Percentiles rank a stretch among this genome's conserved stretches.
Conservation (phyloP, 2,888 invertebrate genomes). For the Empis stercorea region DNA sequence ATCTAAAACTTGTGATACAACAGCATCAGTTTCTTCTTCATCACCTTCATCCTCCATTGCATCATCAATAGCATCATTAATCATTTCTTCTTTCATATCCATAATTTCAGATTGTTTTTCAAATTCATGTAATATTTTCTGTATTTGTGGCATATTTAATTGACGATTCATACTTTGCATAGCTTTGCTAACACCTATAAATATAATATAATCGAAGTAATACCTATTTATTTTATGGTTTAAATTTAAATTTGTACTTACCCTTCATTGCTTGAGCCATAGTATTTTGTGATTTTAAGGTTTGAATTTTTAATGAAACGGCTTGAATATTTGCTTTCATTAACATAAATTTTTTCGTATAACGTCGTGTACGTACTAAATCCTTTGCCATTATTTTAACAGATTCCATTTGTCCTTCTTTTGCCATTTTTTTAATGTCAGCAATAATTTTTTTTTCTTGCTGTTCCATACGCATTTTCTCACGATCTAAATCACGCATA, state of each 20-base stretch:
- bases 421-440: slow-evolving; percentile 98
- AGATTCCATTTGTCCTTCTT: slow-evolving; percentile 99
- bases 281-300: slow-evolving; percentile 92
- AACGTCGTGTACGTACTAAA: slow-evolving; percentile 86
- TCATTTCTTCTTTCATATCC: slow-evolving; percentile 99
- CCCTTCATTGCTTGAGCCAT: slow-evolving; percentile 99
- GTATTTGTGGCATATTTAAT: slow-evolving; percentile 96
- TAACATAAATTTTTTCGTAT: slow-evolving; percentile 95
- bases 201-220: too few species aligned
- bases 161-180: slow-evolving; percentile 98
- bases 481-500: slow-evolving; percentile 93
- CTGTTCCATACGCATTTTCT: slow-evolving; percentile 90
- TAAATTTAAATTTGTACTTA: too few species aligned
- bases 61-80: slow-evolving; percentile 99
- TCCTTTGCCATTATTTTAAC: slow-evolving; percentile 99
- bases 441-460: slow-evolving; percentile 97
- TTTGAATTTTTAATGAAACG: slow-evolving; percentile 93
- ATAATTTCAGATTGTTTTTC: slow-evolving; percentile 99
- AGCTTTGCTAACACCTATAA: slow-evolving; percentile 75
- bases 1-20: slow-evolving; percentile 92
- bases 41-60: slow-evolving; percentile 98
- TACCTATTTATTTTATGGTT: too few species aligned
- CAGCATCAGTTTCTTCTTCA: slow-evolving; percentile 93
- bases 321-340: slow-evolving; percentile 99
- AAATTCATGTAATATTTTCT: slow-evolving; percentile 92